Evolutionary conservation across 64 coral and sea anemone species (phyloP).

Genomic region (Anthopleura sola): DNA sequence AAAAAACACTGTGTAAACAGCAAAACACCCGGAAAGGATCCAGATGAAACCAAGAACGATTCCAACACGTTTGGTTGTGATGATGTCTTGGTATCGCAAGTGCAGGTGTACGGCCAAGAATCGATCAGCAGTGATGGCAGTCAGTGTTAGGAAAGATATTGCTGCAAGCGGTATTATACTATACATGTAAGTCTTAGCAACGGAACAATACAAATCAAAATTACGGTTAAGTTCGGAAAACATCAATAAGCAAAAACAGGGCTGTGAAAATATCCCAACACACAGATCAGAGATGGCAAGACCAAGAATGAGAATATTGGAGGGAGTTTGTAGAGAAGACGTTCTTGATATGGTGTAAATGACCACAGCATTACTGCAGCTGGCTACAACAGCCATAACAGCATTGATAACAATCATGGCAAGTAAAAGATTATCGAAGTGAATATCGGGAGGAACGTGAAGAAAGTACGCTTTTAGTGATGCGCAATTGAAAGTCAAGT

Average conservation of each 20-base stretch:
- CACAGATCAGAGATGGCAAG: too few species aligned
- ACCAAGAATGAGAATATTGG: too few species aligned
- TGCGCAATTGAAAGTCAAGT: neutral
- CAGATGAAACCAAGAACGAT: neutral
- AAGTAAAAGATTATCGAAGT: constrained; percentile 4
- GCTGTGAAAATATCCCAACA: neutral
- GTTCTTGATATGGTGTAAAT: too few species aligned
- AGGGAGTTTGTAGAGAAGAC: too few species aligned
- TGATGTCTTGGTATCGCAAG: neutral
- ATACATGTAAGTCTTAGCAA: neutral
- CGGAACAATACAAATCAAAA: neutral
- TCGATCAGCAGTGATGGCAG: constrained; percentile 6
- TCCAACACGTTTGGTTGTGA: neutral
- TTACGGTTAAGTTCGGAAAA: neutral
- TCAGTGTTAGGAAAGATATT: neutral
- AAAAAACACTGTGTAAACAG: neutral
- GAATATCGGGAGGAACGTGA: neutral
- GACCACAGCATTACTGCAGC: neutral
- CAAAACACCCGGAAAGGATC: neutral
- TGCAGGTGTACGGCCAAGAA: neutral
- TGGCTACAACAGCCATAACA: too few species aligned
- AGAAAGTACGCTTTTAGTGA: neutral
- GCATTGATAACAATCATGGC: too few species aligned
- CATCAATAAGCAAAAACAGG: neutral
- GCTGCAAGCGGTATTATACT: neutral